Evolutionary conservation across 2,113 vertebrate genomes (phyloP).

Genomic region (Notothenia rossii): DNA sequence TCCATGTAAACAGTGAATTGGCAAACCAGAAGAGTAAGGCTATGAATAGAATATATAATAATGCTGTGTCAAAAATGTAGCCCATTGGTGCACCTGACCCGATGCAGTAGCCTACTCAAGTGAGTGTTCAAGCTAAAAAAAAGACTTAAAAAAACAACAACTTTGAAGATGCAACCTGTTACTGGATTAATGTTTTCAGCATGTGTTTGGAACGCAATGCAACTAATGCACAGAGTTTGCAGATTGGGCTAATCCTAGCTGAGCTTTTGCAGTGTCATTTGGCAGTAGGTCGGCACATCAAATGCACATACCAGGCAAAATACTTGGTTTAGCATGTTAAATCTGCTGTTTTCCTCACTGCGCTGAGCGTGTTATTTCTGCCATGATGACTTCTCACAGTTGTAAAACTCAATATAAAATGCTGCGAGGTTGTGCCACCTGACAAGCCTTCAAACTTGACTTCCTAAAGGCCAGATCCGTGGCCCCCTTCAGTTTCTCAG

Average conservation of each 20-base stretch:
- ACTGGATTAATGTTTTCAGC: neutral
- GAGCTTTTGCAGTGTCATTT: conserved; percentile 20
- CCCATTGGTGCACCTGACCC: too few relatives aligned
- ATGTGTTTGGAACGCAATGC: neutral
- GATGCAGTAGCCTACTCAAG: too few relatives aligned
- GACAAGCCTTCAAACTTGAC: neutral
- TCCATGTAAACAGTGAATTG: too few relatives aligned
- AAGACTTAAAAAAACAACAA: too few relatives aligned
- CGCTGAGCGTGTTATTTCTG: conserved; percentile 4
- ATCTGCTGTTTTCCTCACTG: neutral
- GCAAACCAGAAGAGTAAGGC: neutral
- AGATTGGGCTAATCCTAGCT: conserved; percentile 14
- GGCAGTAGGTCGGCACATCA: conserved; percentile 6
- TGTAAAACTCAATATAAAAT: neutral
- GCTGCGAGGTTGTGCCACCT: neutral
- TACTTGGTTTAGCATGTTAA: neutral
- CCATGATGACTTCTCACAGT: neutral
- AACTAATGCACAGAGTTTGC: too few relatives aligned
- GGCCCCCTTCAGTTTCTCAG: conserved; percentile 25
- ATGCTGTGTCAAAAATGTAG: too few relatives aligned
- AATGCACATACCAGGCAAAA: conserved; percentile 20
- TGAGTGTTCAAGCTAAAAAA: too few relatives aligned
- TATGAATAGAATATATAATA: neutral
- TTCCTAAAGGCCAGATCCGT: neutral
- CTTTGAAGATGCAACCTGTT: neutral